phyloP scores from a whole-genome alignment of 1,140 invertebrate species.

The Drosophila truncata region DNA sequence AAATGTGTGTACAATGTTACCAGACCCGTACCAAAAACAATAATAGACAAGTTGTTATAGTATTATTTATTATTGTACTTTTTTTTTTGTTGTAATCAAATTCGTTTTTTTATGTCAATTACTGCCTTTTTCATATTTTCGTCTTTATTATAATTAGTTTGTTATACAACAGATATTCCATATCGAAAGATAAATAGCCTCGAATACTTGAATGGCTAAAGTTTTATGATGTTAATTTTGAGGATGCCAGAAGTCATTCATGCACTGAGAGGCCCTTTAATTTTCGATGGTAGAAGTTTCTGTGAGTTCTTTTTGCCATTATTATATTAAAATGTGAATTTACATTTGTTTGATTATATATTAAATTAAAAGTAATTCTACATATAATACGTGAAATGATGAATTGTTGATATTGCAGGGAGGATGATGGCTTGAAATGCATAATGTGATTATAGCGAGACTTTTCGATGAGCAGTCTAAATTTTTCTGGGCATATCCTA shows the following conservation, averaged over 20 bases:
- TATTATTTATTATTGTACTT: slow-evolving; percentile 4
- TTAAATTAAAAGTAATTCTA: slow-evolving; percentile 41
- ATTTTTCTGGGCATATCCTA: slow-evolving; percentile 15
- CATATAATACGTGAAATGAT: slow-evolving; percentile 29
- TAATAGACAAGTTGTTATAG: no score
- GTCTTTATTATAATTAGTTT: slow-evolving; percentile 9
- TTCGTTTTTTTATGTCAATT: slow-evolving; percentile 46
- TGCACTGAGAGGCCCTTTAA: background rate
- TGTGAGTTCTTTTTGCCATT: slow-evolving; percentile 11
- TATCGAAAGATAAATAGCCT: slow-evolving; percentile 5
- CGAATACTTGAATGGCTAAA: slow-evolving; percentile 33
- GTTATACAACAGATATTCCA: slow-evolving; percentile 8
- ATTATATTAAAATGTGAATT: slow-evolving; percentile 27
- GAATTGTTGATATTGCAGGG: slow-evolving; percentile 7
- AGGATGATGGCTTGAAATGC: slow-evolving; percentile 25
- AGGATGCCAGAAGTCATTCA: slow-evolving; percentile 55
- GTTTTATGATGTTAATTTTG: slow-evolving; percentile 41
- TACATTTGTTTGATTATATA: slow-evolving; percentile 12
- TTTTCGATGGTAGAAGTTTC: slow-evolving; percentile 3
- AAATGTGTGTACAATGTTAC: background rate
- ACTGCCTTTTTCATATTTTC: slow-evolving; percentile 19
- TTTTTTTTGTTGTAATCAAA: slow-evolving; percentile 11
- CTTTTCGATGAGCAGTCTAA: slow-evolving; percentile 45
- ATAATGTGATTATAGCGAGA: slow-evolving; percentile 32
- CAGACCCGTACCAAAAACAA: background rate